These are phyloP conservation scores for Bombyx huttoni DNA, from an alignment of 2,888 invertebrate genomes.

Conservation along the genomic window DNA sequence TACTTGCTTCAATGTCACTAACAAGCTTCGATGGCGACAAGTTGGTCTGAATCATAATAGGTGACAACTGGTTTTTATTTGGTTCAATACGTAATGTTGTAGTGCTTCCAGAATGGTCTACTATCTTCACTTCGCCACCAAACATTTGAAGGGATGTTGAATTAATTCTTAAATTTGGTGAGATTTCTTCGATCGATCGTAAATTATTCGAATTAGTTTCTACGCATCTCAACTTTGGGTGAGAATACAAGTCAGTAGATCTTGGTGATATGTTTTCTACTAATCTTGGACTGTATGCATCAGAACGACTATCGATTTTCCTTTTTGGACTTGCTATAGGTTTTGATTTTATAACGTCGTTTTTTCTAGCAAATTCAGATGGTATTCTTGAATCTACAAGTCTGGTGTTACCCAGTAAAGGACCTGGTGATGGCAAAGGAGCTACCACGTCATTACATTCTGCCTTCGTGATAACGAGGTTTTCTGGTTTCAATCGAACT, in stretches of 20 bases:
- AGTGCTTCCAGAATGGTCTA: constrained; percentile 78
- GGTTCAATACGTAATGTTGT: constrained; percentile 80
- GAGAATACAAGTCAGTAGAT: constrained; percentile 51
- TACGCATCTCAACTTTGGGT: constrained; percentile 63
- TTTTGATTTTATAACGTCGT: constrained; percentile 44
- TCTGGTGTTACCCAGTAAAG: constrained; percentile 85
- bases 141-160: constrained; percentile 77
- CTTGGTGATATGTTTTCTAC: constrained; percentile 55
- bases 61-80: constrained; percentile 70
- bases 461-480: constrained; percentile 63
- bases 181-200: constrained; percentile 71
- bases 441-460: constrained; percentile 66
- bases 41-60: constrained; percentile 65
- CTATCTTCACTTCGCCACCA: constrained; percentile 84
- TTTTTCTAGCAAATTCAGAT: constrained; percentile 52
- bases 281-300: constrained; percentile 50
- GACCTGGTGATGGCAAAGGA: constrained; percentile 86
- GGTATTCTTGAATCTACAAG: constrained; percentile 76
- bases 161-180: constrained; percentile 70
- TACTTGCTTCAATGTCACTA: constrained; percentile 70
- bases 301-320: constrained; percentile 47
- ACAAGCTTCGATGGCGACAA: constrained; percentile 56
- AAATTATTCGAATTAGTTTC: constrained; percentile 61
- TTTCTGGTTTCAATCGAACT: constrained; percentile 67
- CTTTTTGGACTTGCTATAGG: constrained; percentile 51